A percentile compares a stretch with the other conserved stretches of the same genome.
phyloP scores from a whole-genome alignment of 2,888 invertebrate genomes.

The Synanthedon formicaeformis region DNA sequence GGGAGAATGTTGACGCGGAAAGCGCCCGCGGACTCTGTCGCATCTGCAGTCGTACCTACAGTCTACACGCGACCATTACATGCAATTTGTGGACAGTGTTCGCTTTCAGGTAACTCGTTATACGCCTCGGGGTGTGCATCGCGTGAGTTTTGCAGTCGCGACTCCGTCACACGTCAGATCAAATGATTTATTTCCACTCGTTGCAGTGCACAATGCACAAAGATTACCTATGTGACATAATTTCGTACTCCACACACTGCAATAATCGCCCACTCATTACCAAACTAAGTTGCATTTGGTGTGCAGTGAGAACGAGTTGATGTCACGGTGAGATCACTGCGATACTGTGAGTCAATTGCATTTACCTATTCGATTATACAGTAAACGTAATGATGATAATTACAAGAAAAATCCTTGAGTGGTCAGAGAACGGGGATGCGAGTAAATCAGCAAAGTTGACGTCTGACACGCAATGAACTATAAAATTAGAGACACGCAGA shows the following conservation, averaged over 20 bases:
- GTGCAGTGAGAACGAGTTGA: constrained; percentile 5
- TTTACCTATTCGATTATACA: not conserved
- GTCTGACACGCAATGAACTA: constrained; percentile 15
- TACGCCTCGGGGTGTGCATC: constrained; percentile 24
- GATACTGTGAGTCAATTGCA: constrained; percentile 6
- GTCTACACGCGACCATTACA: constrained; percentile 5
- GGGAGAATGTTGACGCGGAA: constrained; percentile 21
- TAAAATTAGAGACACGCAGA: constrained; percentile 10
- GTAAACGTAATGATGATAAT: not conserved
- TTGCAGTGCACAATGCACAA: not conserved
- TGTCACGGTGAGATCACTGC: constrained; percentile 11
- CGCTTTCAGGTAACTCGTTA: constrained; percentile 19
- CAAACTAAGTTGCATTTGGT: constrained; percentile 11
- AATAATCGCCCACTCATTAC: constrained; percentile 23
- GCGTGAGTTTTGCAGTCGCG: constrained; percentile 20
- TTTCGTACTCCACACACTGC: not conserved
- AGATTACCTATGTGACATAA: not conserved
- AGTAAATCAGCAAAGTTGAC: constrained; percentile 13
- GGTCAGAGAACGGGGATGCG: constrained; percentile 9
- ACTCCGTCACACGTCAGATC: not conserved
- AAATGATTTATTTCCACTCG: not conserved
- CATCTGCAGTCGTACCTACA: not conserved
- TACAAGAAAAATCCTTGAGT: constrained; percentile 15
- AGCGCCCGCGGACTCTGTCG: constrained; percentile 7
- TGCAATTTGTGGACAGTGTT: constrained; percentile 10